Percentiles rank a stretch among this genome's conserved stretches.
These are phyloP conservation scores for Apotomis turbidana DNA, from an alignment of 2,888 invertebrate genomes.

Conservation along the genomic window DNA sequence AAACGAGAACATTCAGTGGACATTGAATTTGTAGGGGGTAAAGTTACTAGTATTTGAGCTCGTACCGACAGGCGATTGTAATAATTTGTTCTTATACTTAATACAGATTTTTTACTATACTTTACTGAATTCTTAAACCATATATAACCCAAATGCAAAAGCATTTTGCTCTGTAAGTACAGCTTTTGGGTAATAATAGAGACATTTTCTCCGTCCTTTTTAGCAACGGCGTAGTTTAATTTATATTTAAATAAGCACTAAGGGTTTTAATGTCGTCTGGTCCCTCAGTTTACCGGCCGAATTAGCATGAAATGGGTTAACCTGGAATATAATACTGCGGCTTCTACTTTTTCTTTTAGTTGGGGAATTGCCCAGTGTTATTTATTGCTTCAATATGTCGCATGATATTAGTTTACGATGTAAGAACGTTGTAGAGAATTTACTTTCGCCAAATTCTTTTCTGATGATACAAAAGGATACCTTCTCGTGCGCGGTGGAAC, in stretches of 20 bases:
- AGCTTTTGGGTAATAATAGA: neutral
- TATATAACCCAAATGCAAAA: too few species aligned
- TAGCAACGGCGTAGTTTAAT: slow-evolving; percentile 11
- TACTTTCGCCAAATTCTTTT: slow-evolving; percentile 5
- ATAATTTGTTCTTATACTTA: too few species aligned
- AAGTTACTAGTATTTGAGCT: too few species aligned
- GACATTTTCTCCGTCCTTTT: slow-evolving; percentile 3
- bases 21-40: too few species aligned
- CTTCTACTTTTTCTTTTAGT: slow-evolving; percentile 25
- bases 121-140: too few species aligned
- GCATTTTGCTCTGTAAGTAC: neutral
- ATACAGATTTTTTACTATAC: neutral
- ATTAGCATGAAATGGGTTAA: slow-evolving; percentile 34
- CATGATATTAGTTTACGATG: slow-evolving; percentile 27
- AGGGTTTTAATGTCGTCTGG: slow-evolving; percentile 6
- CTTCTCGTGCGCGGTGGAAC: neutral
- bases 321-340: slow-evolving; percentile 11
- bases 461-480: slow-evolving; percentile 4
- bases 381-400: slow-evolving; percentile 34
- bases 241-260: slow-evolving; percentile 15
- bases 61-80: too few species aligned
- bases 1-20: too few species aligned
- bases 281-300: slow-evolving; percentile 12
- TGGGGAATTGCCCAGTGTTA: slow-evolving; percentile 17
- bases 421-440: slow-evolving; percentile 3